Evolutionary conservation across 2,888 invertebrate genomes (phyloP), one percentile per base, ranked within the genome.

Genomic region (Lysandra coridon): DNA sequence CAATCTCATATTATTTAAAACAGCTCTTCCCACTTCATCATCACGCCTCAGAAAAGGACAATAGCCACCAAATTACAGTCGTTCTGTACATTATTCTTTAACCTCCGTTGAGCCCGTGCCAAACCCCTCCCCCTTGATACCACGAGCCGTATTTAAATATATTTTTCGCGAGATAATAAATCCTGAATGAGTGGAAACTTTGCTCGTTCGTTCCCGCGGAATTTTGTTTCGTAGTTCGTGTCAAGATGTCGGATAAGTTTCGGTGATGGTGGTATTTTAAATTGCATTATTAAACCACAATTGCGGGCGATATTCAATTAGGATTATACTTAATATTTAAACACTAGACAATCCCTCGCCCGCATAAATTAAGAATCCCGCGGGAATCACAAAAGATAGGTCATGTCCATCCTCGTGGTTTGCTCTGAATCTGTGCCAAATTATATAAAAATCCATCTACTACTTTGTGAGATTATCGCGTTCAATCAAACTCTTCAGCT

Each of bases 131-230:
- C 82, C 79, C 83, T 81, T 84, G 87, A 86, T 84, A 85, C 86
- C 86, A 87, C 83, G 83, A 84, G 83, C 83, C 85, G 85, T 85
- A 86, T 87, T 87, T 86, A 87, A 87, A 88, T 88, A 87, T 85
- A 87, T 86, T 86, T 86, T 87, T 87, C 86, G 86, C 83, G 82
- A 84, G 83, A 83, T 84, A 85, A 85, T 87, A 87, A 87, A 88
- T 88, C 85, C 85, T 83, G 85, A 85, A 86, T 86, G 86, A 86
- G 84, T 82, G 83, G 84, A 82, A 85, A 85, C 85, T 85, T 85
- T 85, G 85, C 86, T 86, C 85, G 82, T 84, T 83, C 84, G 83
- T 83, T 83, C 82, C 83, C 84, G 80, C 78, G 80, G 80, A 84
- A 83, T 84, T 84, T 84, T 83, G 84, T 85, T 85, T 83, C 81